phyloP scores from a whole-genome alignment of 2,888 invertebrate species.

The Blastobasis adustella region DNA sequence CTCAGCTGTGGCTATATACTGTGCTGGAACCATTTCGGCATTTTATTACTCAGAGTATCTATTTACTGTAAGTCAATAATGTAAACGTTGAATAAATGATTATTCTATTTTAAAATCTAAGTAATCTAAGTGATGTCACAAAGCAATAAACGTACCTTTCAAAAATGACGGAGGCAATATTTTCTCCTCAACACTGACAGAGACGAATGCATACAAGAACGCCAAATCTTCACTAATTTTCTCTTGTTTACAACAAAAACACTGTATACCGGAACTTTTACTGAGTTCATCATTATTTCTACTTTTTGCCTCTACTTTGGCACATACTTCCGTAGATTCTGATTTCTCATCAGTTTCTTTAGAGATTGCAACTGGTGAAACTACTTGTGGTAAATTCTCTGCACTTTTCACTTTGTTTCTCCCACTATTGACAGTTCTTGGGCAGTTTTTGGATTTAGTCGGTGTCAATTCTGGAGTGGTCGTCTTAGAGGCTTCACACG shows the following conservation, averaged over 20 bases:
- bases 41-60: no score
- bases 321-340: background rate
- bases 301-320: slow-evolving; percentile 3
- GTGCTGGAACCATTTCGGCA: no score
- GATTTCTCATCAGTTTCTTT: background rate
- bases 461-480: slow-evolving; percentile 1
- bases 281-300: slow-evolving; percentile 7
- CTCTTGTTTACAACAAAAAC: slow-evolving; percentile 5
- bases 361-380: background rate
- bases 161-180: slow-evolving; percentile 49
- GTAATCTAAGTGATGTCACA: no score
- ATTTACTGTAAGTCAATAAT: no score
- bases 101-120: no score
- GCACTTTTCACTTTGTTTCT: background rate
- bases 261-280: background rate
- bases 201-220: slow-evolving; percentile 59
- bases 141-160: slow-evolving; percentile 38
- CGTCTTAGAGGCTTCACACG: slow-evolving; percentile 26
- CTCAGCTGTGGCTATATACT: no score
- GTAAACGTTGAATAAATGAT: no score
- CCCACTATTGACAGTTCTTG: background rate
- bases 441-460: background rate
- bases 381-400: background rate
- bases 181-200: slow-evolving; percentile 53
- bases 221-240: slow-evolving; percentile 29